These are phyloP conservation scores for Anseranas semipalmata DNA, from an alignment of 2,113 vertebrate genomes.

Conservation along the genomic window DNA sequence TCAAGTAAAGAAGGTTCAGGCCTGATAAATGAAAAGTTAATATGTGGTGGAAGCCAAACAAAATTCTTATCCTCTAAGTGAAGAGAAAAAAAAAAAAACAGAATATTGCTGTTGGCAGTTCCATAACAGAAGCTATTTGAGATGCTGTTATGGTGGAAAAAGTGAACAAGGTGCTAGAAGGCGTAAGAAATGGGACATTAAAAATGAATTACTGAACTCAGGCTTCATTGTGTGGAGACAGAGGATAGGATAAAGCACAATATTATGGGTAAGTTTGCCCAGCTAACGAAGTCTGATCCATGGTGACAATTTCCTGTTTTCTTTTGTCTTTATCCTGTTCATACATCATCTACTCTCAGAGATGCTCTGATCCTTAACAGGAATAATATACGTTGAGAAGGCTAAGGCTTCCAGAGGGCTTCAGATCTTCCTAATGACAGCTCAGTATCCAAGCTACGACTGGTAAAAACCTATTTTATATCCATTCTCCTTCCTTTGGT, in stretches of 20 bases:
- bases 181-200: conserved; percentile 47
- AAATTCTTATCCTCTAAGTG: not conserved
- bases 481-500: not conserved
- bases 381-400: not conserved
- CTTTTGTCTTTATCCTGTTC: conserved; percentile 31
- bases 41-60: not conserved
- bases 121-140: not conserved
- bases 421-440: not conserved
- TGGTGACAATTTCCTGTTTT: conserved; percentile 54
- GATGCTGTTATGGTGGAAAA: conserved; percentile 24
- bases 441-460: not conserved
- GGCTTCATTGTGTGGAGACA: not conserved
- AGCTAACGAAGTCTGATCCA: conserved; percentile 33
- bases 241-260: not conserved
- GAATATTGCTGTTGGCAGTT: conserved; percentile 22
- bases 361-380: conserved; percentile 9
- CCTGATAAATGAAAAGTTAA: not conserved
- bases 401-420: not conserved
- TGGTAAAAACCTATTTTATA: not conserved
- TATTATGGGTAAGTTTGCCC: not conserved
- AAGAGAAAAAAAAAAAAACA: not conserved
- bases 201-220: conserved; percentile 41
- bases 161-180: conserved; percentile 47
- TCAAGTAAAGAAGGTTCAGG: not conserved
- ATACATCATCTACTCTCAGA: conserved; percentile 29